Conservation (phyloP, 2,797 vertebrate species). For the Pipistrellus pygmaeus region DNA sequence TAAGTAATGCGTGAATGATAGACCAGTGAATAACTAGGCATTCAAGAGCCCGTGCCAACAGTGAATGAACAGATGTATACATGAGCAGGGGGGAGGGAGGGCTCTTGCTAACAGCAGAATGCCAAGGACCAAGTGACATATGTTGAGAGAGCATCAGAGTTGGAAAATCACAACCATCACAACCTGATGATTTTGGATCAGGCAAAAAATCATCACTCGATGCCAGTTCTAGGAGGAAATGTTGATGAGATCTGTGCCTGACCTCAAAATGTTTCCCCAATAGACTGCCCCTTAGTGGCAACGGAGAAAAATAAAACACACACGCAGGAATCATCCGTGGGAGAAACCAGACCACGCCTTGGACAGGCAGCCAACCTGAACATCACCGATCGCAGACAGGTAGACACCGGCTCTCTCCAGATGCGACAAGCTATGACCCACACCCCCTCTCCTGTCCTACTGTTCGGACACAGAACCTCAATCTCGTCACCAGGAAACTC, state of each 20-base stretch:
- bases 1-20: not conserved
- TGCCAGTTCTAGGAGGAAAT: not conserved
- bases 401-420: fast-evolving
- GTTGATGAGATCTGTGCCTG: not conserved
- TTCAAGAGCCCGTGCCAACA: not conserved
- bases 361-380: not conserved
- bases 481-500: not conserved
- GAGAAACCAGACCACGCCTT: not conserved
- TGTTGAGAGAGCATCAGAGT: not conserved
- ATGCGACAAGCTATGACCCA: not conserved
- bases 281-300: not conserved
- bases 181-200: not conserved
- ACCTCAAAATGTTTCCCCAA: not conserved
- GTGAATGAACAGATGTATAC: not conserved
- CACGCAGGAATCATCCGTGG: not conserved
- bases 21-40: not conserved
- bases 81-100: not conserved
- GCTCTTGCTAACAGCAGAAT: not conserved
- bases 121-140: not conserved
- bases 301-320: not conserved
- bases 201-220: not conserved
- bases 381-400: fast-evolving
- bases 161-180: not conserved
- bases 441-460: not conserved
- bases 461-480: not conserved